Base-by-base conservation (phyloP, 1,140 invertebrate genomes). In the Chlorops oryzae region DNA sequence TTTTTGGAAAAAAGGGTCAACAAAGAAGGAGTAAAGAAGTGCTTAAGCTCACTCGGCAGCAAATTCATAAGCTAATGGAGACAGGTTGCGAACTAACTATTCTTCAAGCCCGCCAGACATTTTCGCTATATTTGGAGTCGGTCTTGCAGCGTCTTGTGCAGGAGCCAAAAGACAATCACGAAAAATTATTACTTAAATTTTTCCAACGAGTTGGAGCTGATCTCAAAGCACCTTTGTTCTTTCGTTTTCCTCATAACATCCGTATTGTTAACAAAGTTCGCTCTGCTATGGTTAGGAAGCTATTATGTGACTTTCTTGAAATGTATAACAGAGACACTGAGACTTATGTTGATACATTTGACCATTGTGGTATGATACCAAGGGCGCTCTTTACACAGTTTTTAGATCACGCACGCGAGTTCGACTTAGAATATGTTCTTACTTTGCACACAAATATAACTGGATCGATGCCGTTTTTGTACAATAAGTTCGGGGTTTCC, bases 271-370 rank as follows among this genome's bases (percentile, higher is more conserved):
- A 86, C 53, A 91, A 91, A 72, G 90, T 92, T 69, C 76, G 88
- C 23, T 83, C 88, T 43, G 87, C 90, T 12, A 84, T 94, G 54
- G 84, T 92, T 40, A 89, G 90, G 1, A 93, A 92, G 72, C 86
- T 93, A 63, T 77, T 95, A n/a, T 89, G 88, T 58, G 91, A 95
- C 73, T 96, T 94, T 75, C 78, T 94, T 42, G 87, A 90, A 74
- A 76, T 89, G 48, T 95, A 94, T 73, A 90, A 88, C 65, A 80
- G 85, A 61, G 92, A 90, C 74, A 90, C 87, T 0, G 86, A 90
- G 55, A 67, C 85, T 23, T 87, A 82, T 59, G 76, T 80, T 22
- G 83, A 86, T 65, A 79, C 81, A 21, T 79, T 80, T 53, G 82
- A 85, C 61, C 74, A 78, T 56, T 78, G 78, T 41, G 75, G 75